Evolutionary conservation across 2,113 vertebrate genomes (phyloP).

Genomic region (Myxocyprinus asiaticus): DNA sequence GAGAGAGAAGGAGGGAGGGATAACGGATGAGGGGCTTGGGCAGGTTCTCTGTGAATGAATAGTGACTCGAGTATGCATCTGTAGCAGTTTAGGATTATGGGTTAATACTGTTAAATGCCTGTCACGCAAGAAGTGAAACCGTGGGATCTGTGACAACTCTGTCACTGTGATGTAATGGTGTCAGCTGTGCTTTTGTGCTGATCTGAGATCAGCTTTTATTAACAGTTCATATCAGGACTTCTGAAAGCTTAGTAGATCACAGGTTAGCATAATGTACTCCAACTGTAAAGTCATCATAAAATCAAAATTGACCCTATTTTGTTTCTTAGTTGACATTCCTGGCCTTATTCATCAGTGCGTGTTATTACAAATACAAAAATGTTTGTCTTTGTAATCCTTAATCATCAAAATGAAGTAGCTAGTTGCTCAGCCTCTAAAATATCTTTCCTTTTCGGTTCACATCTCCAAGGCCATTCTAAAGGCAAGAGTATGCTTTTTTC

Average conservation of each 20-base stretch:
- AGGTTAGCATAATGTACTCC: neutral
- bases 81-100: constrained; percentile 66
- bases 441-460: too few species aligned
- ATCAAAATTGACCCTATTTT: too few species aligned
- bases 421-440: too few species aligned
- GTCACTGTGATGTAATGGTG: constrained; percentile 22
- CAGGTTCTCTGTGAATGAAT: constrained; percentile 66
- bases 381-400: too few species aligned
- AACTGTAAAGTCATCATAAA: too few species aligned
- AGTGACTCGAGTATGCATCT: constrained; percentile 68
- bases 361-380: too few species aligned
- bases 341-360: too few species aligned
- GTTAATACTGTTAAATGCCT: constrained; percentile 52
- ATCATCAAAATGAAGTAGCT: too few species aligned
- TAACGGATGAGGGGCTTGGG: constrained; percentile 31
- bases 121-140: constrained; percentile 51
- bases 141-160: constrained; percentile 34
- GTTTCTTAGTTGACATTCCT: too few species aligned
- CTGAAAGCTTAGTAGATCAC: neutral
- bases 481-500: too few species aligned
- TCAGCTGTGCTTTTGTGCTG: constrained; percentile 25
- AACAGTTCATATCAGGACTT: too few species aligned
- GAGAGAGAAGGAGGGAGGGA: constrained; percentile 9
- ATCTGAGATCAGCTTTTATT: constrained; percentile 3
- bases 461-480: too few species aligned